Evolutionary conservation across 1,140 invertebrate genomes (phyloP).

Genomic region (Drosophila varians): DNA sequence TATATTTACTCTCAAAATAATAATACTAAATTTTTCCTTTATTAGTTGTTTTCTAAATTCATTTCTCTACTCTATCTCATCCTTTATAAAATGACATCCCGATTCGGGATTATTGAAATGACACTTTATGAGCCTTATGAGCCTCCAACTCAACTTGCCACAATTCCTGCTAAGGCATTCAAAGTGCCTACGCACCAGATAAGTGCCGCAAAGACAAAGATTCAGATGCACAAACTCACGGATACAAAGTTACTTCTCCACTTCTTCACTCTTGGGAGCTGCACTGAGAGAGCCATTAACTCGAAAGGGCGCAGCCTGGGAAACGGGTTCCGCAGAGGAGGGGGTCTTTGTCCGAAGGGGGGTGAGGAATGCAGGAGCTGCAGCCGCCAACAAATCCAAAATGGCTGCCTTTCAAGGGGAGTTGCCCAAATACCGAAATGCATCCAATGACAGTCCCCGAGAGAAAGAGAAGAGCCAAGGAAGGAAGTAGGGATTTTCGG

Average conservation of each 20-base stretch:
- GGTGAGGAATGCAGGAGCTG: constrained; percentile 34
- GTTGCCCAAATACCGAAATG: constrained; percentile 25
- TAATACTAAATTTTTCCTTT: no score
- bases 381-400: constrained; percentile 48
- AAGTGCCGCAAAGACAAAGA: constrained; percentile 49
- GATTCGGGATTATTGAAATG: neutral
- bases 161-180: neutral
- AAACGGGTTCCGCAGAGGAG: constrained; percentile 52
- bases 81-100: neutral
- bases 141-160: neutral
- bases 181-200: constrained; percentile 48
- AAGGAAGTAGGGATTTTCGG: no score
- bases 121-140: constrained; percentile 15
- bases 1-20: no score
- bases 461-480: neutral
- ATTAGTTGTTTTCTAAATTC: no score
- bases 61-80: constrained; percentile 4
- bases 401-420: constrained; percentile 55
- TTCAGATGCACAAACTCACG: constrained; percentile 51
- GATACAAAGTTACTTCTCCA: constrained; percentile 36
- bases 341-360: neutral
- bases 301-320: constrained; percentile 59
- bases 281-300: constrained; percentile 63
- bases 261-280: constrained; percentile 23
- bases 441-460: constrained; percentile 53